Percentiles rank a stretch among this genome's conserved stretches.
phyloP scores from a whole-genome alignment of 2,888 invertebrate genomes.

The Drosophila putrida region DNA sequence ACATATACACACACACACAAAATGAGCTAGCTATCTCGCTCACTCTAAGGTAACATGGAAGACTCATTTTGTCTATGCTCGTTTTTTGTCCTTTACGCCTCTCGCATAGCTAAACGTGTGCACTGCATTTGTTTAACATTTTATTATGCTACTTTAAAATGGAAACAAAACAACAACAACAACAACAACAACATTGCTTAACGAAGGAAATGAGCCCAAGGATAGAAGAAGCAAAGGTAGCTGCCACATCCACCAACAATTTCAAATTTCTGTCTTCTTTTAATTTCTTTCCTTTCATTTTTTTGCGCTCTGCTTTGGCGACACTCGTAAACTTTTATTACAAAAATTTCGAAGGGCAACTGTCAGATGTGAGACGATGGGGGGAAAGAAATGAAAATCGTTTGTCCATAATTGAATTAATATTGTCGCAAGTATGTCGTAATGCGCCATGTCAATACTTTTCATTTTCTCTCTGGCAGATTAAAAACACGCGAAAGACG shows the following conservation, averaged over 20 bases:
- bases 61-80: constrained; percentile 19
- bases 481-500: constrained; percentile 3
- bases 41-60: neutral
- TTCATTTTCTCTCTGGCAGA: constrained; percentile 21
- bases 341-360: constrained; percentile 55
- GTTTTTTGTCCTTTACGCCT: constrained; percentile 52
- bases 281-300: constrained; percentile 18
- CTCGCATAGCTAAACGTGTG: constrained; percentile 70
- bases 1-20: constrained; percentile 15
- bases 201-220: constrained; percentile 27
- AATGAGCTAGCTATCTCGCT: constrained; percentile 18
- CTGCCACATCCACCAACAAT: constrained; percentile 5
- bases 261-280: constrained; percentile 25
- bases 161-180: constrained; percentile 28
- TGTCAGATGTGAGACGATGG: constrained; percentile 30
- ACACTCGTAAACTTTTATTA: constrained; percentile 35
- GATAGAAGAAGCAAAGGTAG: constrained; percentile 10
- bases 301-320: constrained; percentile 1
- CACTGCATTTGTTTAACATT: constrained; percentile 76
- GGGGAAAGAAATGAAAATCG: constrained; percentile 8
- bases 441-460: constrained; percentile 41
- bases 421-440: constrained; percentile 22
- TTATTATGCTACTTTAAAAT: constrained; percentile 73
- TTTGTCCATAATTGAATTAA: constrained; percentile 48
- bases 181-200: constrained; percentile 21